A percentile compares a stretch with the other conserved stretches of the same genome.
Conservation (phyloP, 2,888 invertebrate genomes). For the Hermaeophaga mercurialis region DNA sequence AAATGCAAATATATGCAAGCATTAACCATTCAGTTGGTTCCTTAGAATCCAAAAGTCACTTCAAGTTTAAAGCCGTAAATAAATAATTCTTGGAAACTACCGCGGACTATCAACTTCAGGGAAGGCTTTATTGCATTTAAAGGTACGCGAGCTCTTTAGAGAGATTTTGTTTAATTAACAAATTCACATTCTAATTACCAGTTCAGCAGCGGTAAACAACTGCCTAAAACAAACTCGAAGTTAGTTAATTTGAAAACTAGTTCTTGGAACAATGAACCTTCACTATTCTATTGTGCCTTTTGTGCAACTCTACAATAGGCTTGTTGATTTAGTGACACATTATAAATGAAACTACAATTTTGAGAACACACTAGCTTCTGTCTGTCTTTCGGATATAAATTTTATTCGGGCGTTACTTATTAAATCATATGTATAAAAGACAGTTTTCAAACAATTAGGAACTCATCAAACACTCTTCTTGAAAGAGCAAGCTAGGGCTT, state of each 20-base stretch:
- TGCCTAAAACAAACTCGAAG: conserved; percentile 49
- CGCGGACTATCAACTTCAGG: conserved; percentile 25
- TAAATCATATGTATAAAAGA: no score
- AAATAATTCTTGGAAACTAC: conserved; percentile 16
- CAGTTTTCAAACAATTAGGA: no score
- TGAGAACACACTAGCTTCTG: no score
- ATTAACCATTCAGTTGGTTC: conserved; percentile 1
- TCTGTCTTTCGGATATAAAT: no score
- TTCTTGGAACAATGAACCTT: conserved; percentile 38
- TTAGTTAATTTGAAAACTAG: conserved; percentile 46
- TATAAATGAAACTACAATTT: conserved; percentile 31
- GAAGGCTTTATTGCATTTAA: conserved; percentile 33
- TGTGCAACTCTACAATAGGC: conserved; percentile 33
- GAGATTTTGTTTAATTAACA: conserved; percentile 49
- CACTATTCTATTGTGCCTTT: conserved; percentile 35
- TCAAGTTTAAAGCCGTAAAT: conserved; percentile 8
- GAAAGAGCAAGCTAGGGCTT: no score
- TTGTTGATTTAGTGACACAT: conserved; percentile 42
- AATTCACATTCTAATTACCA: conserved; percentile 49
- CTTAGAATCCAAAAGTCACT: conserved; percentile 3
- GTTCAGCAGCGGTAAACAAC: conserved; percentile 48
- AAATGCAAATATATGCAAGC: background rate
- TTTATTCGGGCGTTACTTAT: no score
- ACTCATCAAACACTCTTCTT: no score
- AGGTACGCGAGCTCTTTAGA: conserved; percentile 26